Conservation (phyloP, 2,797 vertebrate species). For the Anas bernieri region DNA sequence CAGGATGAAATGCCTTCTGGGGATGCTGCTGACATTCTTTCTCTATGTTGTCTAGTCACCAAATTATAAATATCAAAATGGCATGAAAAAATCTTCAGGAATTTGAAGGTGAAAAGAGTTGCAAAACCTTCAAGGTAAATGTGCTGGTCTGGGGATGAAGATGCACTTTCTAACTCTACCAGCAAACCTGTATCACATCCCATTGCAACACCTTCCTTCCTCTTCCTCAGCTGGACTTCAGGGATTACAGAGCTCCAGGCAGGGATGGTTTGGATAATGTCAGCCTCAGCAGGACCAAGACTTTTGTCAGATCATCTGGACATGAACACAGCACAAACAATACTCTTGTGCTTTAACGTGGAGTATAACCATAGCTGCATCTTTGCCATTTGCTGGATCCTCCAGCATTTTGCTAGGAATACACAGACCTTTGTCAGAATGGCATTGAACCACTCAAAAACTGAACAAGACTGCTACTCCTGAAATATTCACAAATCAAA, state of each 20-base stretch:
- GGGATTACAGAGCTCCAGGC: neutral
- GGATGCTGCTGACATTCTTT: neutral
- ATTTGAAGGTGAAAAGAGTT: neutral
- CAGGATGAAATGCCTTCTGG: neutral
- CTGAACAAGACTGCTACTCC: neutral
- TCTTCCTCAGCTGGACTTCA: no score
- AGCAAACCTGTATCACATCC: neutral
- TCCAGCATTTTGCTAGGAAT: neutral
- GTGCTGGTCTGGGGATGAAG: neutral
- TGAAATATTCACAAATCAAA: neutral
- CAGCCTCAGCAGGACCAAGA: neutral
- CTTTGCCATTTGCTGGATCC: neutral
- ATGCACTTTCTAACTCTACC: neutral
- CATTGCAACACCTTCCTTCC: neutral
- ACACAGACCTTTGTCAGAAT: neutral
- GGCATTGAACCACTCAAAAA: neutral
- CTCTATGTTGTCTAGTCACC: neutral
- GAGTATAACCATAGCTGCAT: fast-evolving
- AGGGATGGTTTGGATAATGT: neutral
- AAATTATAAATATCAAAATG: neutral
- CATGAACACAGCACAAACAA: neutral
- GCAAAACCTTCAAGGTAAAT: neutral
- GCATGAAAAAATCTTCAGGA: neutral
- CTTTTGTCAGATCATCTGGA: neutral
- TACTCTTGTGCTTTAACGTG: neutral